A percentile compares a stretch with the other conserved stretches of the same genome.
phyloP scores from a whole-genome alignment of 2,113 vertebrate species.

The Catharus bicknelli region DNA sequence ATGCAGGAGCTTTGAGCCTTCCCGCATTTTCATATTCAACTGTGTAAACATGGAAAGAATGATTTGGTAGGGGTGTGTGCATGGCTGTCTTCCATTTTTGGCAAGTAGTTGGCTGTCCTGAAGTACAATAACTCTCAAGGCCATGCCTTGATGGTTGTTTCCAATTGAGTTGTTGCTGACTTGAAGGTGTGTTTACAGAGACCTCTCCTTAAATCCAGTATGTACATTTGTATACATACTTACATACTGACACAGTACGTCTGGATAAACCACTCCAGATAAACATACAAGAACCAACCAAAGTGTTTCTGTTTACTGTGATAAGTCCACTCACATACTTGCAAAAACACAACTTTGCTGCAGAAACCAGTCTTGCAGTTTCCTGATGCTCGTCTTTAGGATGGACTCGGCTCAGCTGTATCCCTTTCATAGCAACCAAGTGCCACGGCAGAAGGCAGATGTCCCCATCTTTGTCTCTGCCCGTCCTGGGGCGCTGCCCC shows the following conservation, averaged over 20 bases:
- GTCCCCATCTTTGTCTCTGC: accelerated
- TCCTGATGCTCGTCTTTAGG: background rate
- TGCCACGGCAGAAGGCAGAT: accelerated
- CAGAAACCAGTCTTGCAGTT: background rate
- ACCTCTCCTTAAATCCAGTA: background rate
- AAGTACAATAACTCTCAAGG: background rate
- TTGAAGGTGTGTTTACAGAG: slow-evolving; percentile 1
- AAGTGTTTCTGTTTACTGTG: background rate
- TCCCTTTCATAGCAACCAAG: accelerated
- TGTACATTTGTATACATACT: background rate
- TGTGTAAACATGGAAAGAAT: background rate
- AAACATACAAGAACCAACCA: background rate
- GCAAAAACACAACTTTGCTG: background rate
- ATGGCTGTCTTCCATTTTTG: background rate
- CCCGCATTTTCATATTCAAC: accelerated
- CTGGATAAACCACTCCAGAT: background rate
- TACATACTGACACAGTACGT: background rate
- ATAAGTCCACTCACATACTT: background rate
- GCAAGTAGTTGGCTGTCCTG: background rate
- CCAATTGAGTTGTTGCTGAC: background rate
- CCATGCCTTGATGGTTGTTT: background rate
- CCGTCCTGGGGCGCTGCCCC: background rate
- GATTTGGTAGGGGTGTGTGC: accelerated
- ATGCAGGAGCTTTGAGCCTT: background rate
- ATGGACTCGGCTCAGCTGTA: background rate